These are phyloP conservation scores for Sparus aurata DNA, from an alignment of 2,797 vertebrate species.

Conservation along the genomic window DNA sequence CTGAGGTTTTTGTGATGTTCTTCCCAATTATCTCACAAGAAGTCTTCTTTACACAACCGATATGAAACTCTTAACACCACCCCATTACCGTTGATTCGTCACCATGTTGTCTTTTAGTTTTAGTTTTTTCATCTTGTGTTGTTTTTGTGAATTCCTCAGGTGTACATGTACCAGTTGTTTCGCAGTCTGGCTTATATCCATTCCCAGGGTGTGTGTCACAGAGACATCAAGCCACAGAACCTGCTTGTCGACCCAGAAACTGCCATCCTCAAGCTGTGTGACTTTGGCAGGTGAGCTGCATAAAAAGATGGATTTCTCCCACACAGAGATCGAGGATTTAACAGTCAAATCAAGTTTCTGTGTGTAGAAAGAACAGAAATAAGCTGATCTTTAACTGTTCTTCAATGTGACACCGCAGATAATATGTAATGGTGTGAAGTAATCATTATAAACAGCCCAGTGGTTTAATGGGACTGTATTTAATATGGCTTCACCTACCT, in stretches of 20 bases:
- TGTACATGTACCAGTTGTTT: conserved; percentile 94
- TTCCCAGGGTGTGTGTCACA: conserved; percentile 94
- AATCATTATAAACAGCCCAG: background rate
- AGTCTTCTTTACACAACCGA: background rate
- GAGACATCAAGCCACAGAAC: conserved; percentile 96
- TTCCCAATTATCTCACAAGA: conserved; percentile 5
- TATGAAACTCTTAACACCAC: background rate
- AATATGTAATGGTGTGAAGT: background rate
- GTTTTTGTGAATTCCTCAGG: conserved; percentile 71
- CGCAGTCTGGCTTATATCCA: conserved; percentile 95
- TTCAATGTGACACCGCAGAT: background rate
- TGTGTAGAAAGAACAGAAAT: background rate
- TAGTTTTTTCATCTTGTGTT: background rate
- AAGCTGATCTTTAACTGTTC: background rate
- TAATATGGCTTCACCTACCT: background rate
- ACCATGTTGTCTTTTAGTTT: background rate
- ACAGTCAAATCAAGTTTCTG: background rate
- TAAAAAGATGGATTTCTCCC: background rate
- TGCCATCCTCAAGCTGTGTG: conserved; percentile 93
- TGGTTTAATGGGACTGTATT: background rate
- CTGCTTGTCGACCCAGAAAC: conserved; percentile 94
- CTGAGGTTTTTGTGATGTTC: background rate
- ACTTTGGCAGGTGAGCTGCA: conserved; percentile 91
- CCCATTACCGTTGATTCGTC: background rate
- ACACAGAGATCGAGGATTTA: background rate